Evolutionary conservation across 1,140 invertebrate genomes (phyloP).

Genomic region (Zaprionus nigranus): DNA sequence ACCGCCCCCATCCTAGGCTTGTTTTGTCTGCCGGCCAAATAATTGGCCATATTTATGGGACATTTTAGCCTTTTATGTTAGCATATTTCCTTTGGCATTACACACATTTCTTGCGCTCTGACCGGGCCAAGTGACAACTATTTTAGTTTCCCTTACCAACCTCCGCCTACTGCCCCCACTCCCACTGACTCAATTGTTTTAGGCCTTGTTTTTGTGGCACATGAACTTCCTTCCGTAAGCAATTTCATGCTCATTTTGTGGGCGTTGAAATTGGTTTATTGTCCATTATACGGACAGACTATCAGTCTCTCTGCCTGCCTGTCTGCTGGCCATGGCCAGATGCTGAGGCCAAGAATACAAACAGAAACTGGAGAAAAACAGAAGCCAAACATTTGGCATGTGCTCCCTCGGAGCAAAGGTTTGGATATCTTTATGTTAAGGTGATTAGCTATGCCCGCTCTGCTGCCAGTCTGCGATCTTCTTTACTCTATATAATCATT

Average conservation of each 20-base stretch:
- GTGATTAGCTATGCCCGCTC: background rate
- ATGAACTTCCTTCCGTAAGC: slow-evolving; percentile 77
- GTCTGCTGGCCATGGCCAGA: background rate
- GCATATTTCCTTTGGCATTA: slow-evolving; percentile 74
- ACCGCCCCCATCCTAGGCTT: background rate
- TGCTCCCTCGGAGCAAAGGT: slow-evolving; percentile 39
- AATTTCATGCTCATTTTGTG: slow-evolving; percentile 81
- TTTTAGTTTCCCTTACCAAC: slow-evolving; percentile 53
- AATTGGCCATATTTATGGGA: slow-evolving; percentile 80
- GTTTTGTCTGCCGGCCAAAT: slow-evolving; percentile 64
- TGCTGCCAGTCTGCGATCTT: background rate
- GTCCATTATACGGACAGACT: slow-evolving; percentile 27
- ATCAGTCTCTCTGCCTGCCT: background rate
- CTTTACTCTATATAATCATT: background rate
- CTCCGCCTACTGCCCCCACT: too few species aligned
- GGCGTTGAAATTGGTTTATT: slow-evolving; percentile 71
- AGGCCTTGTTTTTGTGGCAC: slow-evolving; percentile 78
- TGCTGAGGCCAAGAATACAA: background rate
- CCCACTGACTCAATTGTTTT: slow-evolving; percentile 64
- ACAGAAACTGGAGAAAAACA: background rate
- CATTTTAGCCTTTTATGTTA: slow-evolving; percentile 79
- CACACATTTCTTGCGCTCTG: slow-evolving; percentile 39
- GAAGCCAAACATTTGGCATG: slow-evolving; percentile 9
- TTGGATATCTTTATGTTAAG: slow-evolving; percentile 28
- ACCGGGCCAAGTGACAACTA: slow-evolving; percentile 64